Evolutionary conservation across 2,113 vertebrate species (phyloP).

Genomic region (Brienomyrus brachyistius): DNA sequence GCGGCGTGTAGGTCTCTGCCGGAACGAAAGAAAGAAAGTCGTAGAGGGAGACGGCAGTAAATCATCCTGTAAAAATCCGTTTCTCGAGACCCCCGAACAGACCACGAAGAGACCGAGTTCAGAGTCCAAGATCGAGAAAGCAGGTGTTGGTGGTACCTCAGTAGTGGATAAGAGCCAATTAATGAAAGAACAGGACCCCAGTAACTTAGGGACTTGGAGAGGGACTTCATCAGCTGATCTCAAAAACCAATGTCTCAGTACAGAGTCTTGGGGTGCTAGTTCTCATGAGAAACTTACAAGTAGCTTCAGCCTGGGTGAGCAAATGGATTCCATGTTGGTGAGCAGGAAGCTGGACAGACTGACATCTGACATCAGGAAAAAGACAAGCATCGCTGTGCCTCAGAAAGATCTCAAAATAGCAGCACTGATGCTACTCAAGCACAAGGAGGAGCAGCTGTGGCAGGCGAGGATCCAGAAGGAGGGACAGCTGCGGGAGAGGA

Average conservation of each 20-base stretch:
- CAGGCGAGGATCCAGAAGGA: conserved; percentile 49
- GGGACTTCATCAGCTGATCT: conserved; percentile 23
- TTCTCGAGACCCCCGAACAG: conserved; percentile 26
- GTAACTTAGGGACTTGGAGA: conserved; percentile 21
- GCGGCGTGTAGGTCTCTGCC: conserved; percentile 40
- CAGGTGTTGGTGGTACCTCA: neutral
- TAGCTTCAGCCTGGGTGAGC: conserved; percentile 48
- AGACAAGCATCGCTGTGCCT: conserved; percentile 52
- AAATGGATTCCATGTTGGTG: conserved; percentile 38
- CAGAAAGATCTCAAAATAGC: conserved; percentile 68
- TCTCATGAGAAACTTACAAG: conserved; percentile 19
- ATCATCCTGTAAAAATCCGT: conserved; percentile 8
- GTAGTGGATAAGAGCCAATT: neutral
- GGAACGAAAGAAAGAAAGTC: conserved; percentile 43
- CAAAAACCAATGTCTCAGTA: conserved; percentile 11
- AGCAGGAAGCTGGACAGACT: conserved; percentile 41
- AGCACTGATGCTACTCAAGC: conserved; percentile 67
- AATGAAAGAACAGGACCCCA: conserved; percentile 24
- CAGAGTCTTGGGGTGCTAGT: conserved; percentile 28
- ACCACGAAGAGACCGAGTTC: conserved; percentile 10
- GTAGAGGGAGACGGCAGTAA: conserved; percentile 31
- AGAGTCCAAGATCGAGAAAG: conserved; percentile 12
- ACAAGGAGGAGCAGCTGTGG: conserved; percentile 53
- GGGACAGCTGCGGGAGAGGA: conserved; percentile 54
- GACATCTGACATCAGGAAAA: conserved; percentile 39